phyloP scores from a whole-genome alignment of 92 coral and sea anemone species.

The Pocillopora grandis region DNA sequence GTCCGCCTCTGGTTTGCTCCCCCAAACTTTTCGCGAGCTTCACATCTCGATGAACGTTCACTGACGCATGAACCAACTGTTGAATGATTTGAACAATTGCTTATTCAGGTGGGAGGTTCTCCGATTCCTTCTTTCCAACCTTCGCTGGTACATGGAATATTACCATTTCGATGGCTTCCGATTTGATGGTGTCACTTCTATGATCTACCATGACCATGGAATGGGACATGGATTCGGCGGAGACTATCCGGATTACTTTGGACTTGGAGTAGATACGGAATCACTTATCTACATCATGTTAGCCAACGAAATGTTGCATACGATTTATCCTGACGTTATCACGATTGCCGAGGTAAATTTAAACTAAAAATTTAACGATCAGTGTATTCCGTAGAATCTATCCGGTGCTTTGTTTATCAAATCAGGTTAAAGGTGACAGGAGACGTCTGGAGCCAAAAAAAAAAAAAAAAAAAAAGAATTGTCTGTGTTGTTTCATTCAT shows the following conservation, averaged over 20 bases:
- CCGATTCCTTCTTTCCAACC: constrained; percentile 92
- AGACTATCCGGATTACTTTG: constrained; percentile 92
- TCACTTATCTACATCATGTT: constrained; percentile 89
- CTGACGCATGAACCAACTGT: too few relatives aligned
- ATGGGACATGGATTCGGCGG: constrained; percentile 99
- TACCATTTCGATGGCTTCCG: constrained; percentile 98
- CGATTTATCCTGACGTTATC: constrained; percentile 75
- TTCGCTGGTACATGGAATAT: constrained; percentile 89
- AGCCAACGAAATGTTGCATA: constrained; percentile 96
- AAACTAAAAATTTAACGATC: neutral
- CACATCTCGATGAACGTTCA: too few relatives aligned
- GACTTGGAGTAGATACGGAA: constrained; percentile 96
- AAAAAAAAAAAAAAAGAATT: neutral
- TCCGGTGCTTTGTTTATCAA: too few relatives aligned
- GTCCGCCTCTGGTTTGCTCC: too few relatives aligned
- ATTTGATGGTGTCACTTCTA: constrained; percentile 97
- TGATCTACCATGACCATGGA: constrained; percentile 98
- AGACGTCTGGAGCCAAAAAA: neutral
- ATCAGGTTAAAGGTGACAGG: too few relatives aligned
- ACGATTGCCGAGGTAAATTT: constrained; percentile 88
- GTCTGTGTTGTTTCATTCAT: too few relatives aligned
- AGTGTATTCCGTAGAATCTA: neutral
- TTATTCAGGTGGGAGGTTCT: constrained; percentile 89
- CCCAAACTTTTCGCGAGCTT: too few relatives aligned
- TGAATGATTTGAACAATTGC: neutral